Percentiles rank a stretch among this genome's conserved stretches.
Evolutionary conservation across 2,888 invertebrate species (phyloP).

Genomic region (Cryptocephalus moraei): DNA sequence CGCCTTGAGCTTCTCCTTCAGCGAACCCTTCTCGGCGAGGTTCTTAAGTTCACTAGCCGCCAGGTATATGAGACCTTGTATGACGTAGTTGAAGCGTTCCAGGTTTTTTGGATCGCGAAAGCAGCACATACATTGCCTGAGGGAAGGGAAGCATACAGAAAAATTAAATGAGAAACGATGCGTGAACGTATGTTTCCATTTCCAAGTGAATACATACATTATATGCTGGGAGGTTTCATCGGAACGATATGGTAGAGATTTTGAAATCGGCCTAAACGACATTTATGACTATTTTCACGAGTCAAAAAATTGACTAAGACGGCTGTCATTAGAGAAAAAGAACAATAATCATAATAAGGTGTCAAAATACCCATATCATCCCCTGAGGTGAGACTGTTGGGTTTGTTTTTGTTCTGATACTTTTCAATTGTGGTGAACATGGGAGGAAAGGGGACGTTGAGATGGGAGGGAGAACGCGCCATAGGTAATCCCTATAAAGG

Average conservation of each 20-base stretch:
- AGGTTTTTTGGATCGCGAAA: constrained; percentile 88
- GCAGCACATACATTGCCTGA: constrained; percentile 90
- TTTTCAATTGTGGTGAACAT: no score
- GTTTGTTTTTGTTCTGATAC: no score
- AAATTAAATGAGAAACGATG: no score
- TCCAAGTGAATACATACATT: no score
- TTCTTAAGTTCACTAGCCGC: constrained; percentile 74
- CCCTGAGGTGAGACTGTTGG: no score
- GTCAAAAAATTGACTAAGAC: background rate
- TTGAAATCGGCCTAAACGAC: background rate
- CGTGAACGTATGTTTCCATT: no score
- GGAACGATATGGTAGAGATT: background rate
- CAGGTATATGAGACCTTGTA: constrained; percentile 77
- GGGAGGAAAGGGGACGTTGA: no score
- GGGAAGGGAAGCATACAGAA: constrained; percentile 23
- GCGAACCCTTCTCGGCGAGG: constrained; percentile 36
- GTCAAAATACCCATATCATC: background rate
- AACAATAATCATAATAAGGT: background rate
- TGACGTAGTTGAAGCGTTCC: constrained; percentile 80
- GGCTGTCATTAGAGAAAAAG: background rate
- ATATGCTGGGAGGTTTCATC: no score
- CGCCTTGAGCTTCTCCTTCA: background rate
- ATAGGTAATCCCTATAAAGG: no score
- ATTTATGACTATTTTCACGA: background rate
- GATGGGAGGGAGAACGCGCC: no score